These are phyloP conservation scores for Macroglossus sobrinus DNA, from an alignment of 2,113 vertebrate genomes.

Conservation along the genomic window DNA sequence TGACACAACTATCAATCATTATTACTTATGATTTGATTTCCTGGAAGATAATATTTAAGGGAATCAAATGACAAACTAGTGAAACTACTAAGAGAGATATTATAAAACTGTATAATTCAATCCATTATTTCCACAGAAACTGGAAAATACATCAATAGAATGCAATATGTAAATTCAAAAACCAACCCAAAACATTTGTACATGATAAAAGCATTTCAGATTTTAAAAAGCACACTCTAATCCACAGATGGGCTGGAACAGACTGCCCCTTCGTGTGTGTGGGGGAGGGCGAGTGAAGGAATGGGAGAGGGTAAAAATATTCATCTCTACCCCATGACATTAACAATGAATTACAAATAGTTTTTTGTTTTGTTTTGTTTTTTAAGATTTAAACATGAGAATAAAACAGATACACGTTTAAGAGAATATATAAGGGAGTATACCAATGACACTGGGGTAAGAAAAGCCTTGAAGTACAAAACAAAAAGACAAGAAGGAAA, in stretches of 20 bases:
- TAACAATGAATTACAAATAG: background rate
- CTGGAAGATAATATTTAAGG: background rate
- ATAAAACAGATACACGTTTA: background rate
- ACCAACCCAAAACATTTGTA: background rate
- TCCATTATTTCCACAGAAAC: background rate
- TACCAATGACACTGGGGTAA: background rate
- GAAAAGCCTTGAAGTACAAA: background rate
- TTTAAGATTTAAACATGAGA: background rate
- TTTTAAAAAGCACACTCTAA: background rate
- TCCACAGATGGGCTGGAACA: background rate
- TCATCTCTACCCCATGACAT: background rate
- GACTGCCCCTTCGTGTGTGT: background rate
- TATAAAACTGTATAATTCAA: background rate
- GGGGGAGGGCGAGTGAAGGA: accelerated
- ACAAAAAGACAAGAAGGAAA: background rate
- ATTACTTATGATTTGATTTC: background rate
- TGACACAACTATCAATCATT: background rate
- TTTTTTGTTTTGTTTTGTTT: background rate
- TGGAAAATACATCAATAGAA: background rate
- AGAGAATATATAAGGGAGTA: background rate
- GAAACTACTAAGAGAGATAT: background rate
- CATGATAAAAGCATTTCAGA: background rate
- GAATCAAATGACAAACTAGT: background rate
- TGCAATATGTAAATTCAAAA: background rate
- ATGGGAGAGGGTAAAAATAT: background rate